Base-by-base conservation (phyloP, 2,797 vertebrate genomes). In the Melanotaenia maccullochi region DNA sequence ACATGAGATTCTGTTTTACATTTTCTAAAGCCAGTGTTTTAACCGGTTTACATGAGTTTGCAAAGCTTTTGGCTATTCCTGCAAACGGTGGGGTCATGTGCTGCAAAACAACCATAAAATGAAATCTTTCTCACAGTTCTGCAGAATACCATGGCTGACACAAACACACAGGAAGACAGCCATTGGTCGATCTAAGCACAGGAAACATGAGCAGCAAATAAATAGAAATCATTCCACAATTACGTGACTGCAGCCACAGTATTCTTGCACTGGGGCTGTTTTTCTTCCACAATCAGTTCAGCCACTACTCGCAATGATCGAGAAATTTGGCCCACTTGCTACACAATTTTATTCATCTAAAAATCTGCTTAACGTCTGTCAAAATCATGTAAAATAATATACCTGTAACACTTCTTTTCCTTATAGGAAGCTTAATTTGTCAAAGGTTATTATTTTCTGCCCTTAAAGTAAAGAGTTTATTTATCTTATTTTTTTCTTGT, bases 401-500 rank as follows among this genome's bases (percentile, higher is more conserved):
- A n/a, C 5, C n/a, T 22, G 20, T n/a, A 22, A 9, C n/a, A n/a
- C 11, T 49, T 8, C 47, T 49, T 9, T 49, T 30, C 40, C 22
- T 66, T 25, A 55, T 32, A 38, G 14, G 51, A 56, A 66, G 30
- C 49, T 62, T 65, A 14, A 38, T 73, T 56, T 51, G n/a, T 49
- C 65, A 14, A 62, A 63, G 24, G 54, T 49, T 56, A 49, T 49
- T n/a, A 9, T 49, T 49, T 49, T 49, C 9, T 9, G 9, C 22
- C 44, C 44, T 47, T n/a, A 20, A 18, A 47, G 20, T 49, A n/a
- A 49, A n/a, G 9, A 9, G n/a, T 51, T 49, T 65, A 11, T 67
- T 22, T 63, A 25, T 70, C 11, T 36, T 36, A 9, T 36, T 79
- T 68, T 68, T 81, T 33, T 71, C 68, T 30, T 30, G 28, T 30